Conservation (phyloP, 2,797 vertebrate genomes). For the Smutsia gigantea region DNA sequence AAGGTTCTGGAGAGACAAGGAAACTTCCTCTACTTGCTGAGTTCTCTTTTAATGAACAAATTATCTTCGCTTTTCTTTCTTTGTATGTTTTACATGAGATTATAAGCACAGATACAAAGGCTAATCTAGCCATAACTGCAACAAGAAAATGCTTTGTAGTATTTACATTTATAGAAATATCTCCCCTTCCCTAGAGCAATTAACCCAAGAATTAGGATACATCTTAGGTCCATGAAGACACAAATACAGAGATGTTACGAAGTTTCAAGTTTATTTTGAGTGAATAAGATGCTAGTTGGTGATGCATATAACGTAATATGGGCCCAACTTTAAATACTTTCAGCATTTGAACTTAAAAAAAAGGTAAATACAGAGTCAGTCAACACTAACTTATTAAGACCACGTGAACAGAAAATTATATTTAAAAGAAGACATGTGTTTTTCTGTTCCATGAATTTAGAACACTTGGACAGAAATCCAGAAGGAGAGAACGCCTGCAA, state of each 20-base stretch:
- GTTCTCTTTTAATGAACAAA: constrained; percentile 62
- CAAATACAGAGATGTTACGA: background rate
- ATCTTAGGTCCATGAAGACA: background rate
- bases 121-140: background rate
- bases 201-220: background rate
- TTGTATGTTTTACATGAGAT: constrained; percentile 50
- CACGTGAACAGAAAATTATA: background rate
- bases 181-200: background rate
- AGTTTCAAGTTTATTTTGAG: background rate
- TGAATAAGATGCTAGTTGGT: background rate
- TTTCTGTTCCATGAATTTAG: background rate
- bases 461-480: background rate
- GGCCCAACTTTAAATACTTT: background rate
- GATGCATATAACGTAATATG: background rate
- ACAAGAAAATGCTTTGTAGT: background rate
- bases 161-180: background rate
- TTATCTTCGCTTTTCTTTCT: constrained; percentile 42
- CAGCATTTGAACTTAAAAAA: background rate
- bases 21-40: background rate
- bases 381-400: background rate
- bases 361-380: background rate
- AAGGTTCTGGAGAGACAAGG: background rate
- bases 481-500: background rate
- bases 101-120: constrained; percentile 4
- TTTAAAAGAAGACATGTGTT: background rate